A percentile compares a stretch with the other conserved stretches of the same genome.
Evolutionary conservation across 1,140 invertebrate species (phyloP).

Genomic region (Lordiphosa stackelbergi): DNA sequence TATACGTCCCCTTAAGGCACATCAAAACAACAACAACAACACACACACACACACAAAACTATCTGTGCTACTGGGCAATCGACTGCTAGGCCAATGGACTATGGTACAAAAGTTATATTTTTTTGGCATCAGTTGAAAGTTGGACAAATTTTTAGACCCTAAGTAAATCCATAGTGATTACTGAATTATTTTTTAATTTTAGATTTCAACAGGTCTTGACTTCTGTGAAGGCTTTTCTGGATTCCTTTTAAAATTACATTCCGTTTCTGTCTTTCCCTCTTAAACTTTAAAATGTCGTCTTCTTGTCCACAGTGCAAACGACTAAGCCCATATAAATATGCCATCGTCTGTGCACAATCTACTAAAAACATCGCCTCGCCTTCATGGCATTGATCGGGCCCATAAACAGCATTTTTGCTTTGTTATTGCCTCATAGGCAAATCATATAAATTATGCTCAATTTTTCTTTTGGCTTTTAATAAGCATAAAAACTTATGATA

Average conservation of each 20-base stretch:
- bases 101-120: background rate
- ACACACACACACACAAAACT: constrained; percentile 37
- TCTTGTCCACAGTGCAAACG: too few species aligned
- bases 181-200: too few species aligned
- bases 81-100: constrained; percentile 10
- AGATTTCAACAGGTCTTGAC: too few species aligned
- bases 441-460: constrained; percentile 74
- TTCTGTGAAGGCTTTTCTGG: too few species aligned
- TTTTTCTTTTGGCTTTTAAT: constrained; percentile 70
- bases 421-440: constrained; percentile 71
- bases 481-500: constrained; percentile 75
- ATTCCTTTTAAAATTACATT: too few species aligned
- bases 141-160: too few species aligned
- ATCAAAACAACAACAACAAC: constrained; percentile 3
- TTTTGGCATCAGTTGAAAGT: too few species aligned
- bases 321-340: constrained; percentile 58
- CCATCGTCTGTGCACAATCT: constrained; percentile 59
- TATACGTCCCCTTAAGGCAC: constrained; percentile 4
- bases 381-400: constrained; percentile 61
- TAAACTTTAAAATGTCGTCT: too few species aligned
- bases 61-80: constrained; percentile 72
- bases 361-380: constrained; percentile 47
- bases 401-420: constrained; percentile 70
- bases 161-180: too few species aligned
- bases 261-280: too few species aligned